Percentiles rank a stretch among this genome's conserved stretches.
Conservation (phyloP, 30 jellyfish, hydroid and myxozoan species). For the Morbakka virulenta region DNA sequence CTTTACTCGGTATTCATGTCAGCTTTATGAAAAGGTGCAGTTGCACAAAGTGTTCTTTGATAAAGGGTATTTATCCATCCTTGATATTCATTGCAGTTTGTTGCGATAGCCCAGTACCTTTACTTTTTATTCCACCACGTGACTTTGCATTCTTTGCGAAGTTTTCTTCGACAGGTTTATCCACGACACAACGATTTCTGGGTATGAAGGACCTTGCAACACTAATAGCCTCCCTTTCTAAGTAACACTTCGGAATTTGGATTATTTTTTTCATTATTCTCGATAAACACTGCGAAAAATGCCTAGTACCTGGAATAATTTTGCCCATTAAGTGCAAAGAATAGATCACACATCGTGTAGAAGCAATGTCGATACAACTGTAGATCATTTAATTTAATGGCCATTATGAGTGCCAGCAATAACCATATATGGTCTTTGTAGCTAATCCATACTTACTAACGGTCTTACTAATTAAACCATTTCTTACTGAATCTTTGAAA, state of each 20-base stretch:
- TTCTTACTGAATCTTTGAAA: too few species aligned
- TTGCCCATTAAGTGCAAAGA: too few species aligned
- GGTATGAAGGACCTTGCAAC: not conserved
- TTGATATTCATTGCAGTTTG: not conserved
- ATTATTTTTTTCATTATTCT: conserved; percentile 5
- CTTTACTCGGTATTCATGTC: conserved; percentile 4
- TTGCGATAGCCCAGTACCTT: conserved; percentile 12
- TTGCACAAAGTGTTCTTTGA: conserved; percentile 1
- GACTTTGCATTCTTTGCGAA: conserved; percentile 21
- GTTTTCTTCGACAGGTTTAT: conserved; percentile 13
- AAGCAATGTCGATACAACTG: too few species aligned
- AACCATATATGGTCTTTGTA: too few species aligned
- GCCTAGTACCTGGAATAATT: conserved; percentile 13
- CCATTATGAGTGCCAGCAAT: too few species aligned
- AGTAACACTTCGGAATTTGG: conserved; percentile 10
- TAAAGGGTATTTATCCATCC: not conserved
- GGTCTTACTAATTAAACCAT: too few species aligned
- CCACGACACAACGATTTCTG: conserved; percentile 3
- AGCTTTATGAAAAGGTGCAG: not conserved
- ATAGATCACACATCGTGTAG: too few species aligned
- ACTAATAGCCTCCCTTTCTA: conserved; percentile 3
- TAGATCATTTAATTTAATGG: too few species aligned
- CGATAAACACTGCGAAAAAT: conserved; percentile 16
- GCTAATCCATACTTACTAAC: too few species aligned
- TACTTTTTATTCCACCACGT: conserved; percentile 13